These are phyloP conservation scores for Lepidurus arcticus DNA, from an alignment of 1,140 invertebrate genomes.

Conservation along the genomic window DNA sequence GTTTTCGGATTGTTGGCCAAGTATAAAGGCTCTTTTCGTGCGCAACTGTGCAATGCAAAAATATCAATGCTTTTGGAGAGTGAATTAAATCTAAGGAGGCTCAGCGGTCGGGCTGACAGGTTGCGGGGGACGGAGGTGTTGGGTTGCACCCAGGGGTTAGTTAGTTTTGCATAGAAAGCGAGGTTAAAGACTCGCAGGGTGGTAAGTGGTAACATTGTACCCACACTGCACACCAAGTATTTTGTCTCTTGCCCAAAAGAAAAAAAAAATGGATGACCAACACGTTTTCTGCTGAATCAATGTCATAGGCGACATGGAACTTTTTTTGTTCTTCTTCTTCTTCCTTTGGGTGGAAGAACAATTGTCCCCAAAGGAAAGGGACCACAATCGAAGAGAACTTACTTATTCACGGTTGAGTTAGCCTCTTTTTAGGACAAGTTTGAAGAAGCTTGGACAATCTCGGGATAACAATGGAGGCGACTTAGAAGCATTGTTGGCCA, in stretches of 20 bases:
- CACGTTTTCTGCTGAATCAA: conserved; percentile 14
- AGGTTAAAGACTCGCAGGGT: conserved; percentile 13
- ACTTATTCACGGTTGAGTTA: conserved; percentile 19
- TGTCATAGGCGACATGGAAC: not conserved
- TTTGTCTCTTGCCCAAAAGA: not conserved
- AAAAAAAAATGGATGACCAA: not conserved
- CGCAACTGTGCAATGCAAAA: not conserved
- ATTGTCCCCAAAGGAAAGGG: not conserved
- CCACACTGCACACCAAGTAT: not conserved
- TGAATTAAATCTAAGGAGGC: conserved; percentile 15
- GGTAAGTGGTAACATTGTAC: not conserved
- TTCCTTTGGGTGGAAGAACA: not conserved
- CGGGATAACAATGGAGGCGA: not conserved
- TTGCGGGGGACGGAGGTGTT: conserved; percentile 2
- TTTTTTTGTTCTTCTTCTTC: not conserved
- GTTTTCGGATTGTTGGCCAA: not conserved
- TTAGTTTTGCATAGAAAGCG: conserved; percentile 22
- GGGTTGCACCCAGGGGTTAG: conserved; percentile 11
- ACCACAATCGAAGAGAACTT: not conserved
- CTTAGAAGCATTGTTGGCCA: not conserved
- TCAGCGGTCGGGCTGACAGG: conserved; percentile 8
- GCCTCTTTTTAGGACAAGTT: not conserved
- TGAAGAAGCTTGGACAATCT: conserved; percentile 19
- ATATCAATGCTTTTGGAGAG: not conserved
- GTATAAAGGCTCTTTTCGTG: not conserved